These are phyloP conservation scores for Drosophila watanabei DNA, from an alignment of 1,140 invertebrate species.

Conservation along the genomic window DNA sequence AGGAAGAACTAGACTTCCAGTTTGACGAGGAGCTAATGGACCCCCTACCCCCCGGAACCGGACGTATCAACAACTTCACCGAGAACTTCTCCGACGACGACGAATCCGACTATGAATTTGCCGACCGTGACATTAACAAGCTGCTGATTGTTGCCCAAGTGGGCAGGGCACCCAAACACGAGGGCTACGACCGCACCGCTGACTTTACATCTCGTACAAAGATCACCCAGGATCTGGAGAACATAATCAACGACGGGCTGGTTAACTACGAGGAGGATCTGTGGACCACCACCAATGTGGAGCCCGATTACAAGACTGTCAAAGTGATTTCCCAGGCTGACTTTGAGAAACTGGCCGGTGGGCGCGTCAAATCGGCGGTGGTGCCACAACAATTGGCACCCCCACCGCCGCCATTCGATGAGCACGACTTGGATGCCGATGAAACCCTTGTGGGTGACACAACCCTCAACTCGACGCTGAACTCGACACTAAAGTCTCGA, in stretches of 20 bases:
- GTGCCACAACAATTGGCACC: conserved; percentile 89
- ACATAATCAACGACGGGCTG: conserved; percentile 97
- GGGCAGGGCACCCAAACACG: conserved; percentile 90
- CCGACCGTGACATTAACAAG: conserved; percentile 97
- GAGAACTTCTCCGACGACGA: conserved; percentile 90
- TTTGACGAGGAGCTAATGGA: conserved; percentile 98
- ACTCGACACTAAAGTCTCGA: conserved; percentile 83
- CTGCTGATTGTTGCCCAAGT: conserved; percentile 98
- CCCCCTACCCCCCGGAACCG: conserved; percentile 88
- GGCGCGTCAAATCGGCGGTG: conserved; percentile 75
- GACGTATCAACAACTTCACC: conserved; percentile 93
- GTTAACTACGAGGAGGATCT: conserved; percentile 97
- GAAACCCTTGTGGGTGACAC: conserved; percentile 68
- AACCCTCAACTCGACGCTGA: conserved; percentile 70
- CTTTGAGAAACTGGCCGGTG: conserved; percentile 92
- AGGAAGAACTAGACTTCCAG: conserved; percentile 97
- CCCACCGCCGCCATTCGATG: conserved; percentile 89
- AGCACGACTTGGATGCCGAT: conserved; percentile 51
- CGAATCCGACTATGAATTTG: conserved; percentile 95
- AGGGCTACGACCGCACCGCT: conserved; percentile 95
- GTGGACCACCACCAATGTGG: conserved; percentile 87
- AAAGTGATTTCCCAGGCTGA: conserved; percentile 95
- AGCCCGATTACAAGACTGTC: conserved; percentile 92
- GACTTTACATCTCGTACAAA: conserved; percentile 94
- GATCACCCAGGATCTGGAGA: conserved; percentile 96